Base-by-base conservation (phyloP, 1,140 invertebrate genomes). In the Dendroctonus ponderosae region DNA sequence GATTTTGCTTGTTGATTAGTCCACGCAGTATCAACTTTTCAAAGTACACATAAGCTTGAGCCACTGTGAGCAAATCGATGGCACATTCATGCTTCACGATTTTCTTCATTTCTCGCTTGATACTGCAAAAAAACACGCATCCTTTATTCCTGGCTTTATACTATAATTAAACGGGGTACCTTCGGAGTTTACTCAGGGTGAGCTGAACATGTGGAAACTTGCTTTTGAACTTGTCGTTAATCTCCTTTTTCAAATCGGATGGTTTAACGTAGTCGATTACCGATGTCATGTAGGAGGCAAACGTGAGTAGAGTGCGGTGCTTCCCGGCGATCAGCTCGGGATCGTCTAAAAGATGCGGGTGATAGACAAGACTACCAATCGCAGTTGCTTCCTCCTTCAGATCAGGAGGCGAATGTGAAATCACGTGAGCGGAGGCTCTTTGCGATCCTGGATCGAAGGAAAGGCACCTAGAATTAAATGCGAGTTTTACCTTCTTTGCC, bases 191-290 rank as follows among this genome's bases (percentile, higher is more conserved):
- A 80, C 94, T 98, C n/a, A 99, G 83, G 2, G 95, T 97, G 0
- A 99, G 82, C 77, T 97, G 91, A 67, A 98, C 91, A 70, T 94
- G 87, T 0, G 96, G 96, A 82, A 98, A 98, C 76, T 94, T 94
- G 74, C 95, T 93, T 72, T 87, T 86, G 76, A 99, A 99, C 80
- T 98, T 97, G 75, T 98, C 96, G 81, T 99, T 99, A 0, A 98
- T 82, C 82, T 98, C 96, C 79, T 96, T 97, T 77, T 98, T 98
- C 59, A 99, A 80, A 80, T 97, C 95, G n/a, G 93, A 91, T 37
- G 96, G 94, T 74, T 93, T 89, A 1, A 97, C 94, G 79, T 98
- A 98, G 80, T 98, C 94, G 72, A 98, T 98, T 14, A 98, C 92
- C 3, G 96, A 98, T 8, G 92, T 94, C 87, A 97, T 92, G 74